Evolutionary conservation across 2,113 vertebrate species (phyloP).

Genomic region (Vulpes vulpes): DNA sequence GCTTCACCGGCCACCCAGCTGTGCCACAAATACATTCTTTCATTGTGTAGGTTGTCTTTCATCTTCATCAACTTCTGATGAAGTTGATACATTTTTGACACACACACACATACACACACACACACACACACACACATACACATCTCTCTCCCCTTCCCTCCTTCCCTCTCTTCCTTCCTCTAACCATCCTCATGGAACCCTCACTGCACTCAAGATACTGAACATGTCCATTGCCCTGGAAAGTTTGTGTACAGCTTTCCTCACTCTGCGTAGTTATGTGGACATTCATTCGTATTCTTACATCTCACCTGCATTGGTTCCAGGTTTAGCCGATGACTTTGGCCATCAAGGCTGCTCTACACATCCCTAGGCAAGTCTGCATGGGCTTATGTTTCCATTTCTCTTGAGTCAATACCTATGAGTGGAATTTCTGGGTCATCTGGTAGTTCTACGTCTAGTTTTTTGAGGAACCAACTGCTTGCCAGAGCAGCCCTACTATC

Average conservation of each 20-base stretch:
- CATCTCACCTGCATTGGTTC: background rate
- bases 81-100: background rate
- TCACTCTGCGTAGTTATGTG: background rate
- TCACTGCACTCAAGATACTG: background rate
- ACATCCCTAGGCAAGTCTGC: background rate
- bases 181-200: background rate
- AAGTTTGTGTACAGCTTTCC: background rate
- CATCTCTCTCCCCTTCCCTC: background rate
- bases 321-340: background rate
- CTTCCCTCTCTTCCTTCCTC: background rate
- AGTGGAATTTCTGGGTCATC: background rate
- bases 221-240: background rate
- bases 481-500: background rate
- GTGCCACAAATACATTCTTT: background rate
- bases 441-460: background rate
- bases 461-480: background rate
- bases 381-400: background rate
- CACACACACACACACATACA: background rate
- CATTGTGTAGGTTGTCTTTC: background rate
- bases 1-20: too few species aligned
- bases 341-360: background rate
- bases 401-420: background rate
- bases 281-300: background rate
- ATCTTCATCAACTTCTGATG: background rate
- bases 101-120: too few species aligned